A percentile compares a stretch with the other conserved stretches of the same genome.
phyloP scores from a whole-genome alignment of 2,888 invertebrate genomes.

The Smittia aterrima region DNA sequence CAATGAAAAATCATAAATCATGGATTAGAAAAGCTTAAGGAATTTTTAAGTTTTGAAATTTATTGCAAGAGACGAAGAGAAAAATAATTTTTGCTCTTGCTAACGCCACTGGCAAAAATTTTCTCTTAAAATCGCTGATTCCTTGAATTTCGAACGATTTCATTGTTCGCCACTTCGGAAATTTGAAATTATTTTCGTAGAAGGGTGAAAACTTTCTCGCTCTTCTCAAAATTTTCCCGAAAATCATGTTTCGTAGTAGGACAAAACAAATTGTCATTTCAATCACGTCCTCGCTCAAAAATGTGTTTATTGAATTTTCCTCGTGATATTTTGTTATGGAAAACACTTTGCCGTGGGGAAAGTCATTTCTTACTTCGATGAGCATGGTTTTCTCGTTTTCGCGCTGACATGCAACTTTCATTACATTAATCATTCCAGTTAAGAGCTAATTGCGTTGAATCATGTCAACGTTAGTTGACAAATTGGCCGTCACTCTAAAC shows the following conservation, averaged over 20 bases:
- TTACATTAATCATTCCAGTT: slow-evolving; percentile 26
- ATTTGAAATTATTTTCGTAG: background rate
- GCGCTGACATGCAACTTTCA: background rate
- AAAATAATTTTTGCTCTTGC: no score
- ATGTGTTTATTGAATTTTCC: slow-evolving; percentile 29
- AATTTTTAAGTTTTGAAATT: background rate
- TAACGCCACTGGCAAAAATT: no score
- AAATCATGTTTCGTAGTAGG: no score
- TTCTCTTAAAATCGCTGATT: no score
- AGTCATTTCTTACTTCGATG: background rate
- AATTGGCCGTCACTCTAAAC: slow-evolving; percentile 21
- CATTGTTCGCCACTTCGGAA: no score
- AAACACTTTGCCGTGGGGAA: background rate
- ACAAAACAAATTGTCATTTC: slow-evolving; percentile 30
- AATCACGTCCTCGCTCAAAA: slow-evolving; percentile 19
- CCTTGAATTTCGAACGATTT: no score
- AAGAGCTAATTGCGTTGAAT: slow-evolving; percentile 22
- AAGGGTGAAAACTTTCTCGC: background rate
- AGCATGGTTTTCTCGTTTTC: background rate
- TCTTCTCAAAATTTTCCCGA: no score
- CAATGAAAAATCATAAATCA: slow-evolving; percentile 30
- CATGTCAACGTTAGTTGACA: slow-evolving; percentile 17
- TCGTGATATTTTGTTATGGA: slow-evolving; percentile 9
- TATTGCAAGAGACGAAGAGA: no score
- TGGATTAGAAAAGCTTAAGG: background rate